Evolutionary conservation across 2,113 vertebrate genomes (phyloP).

Genomic region (Microcebus jonahi): DNA sequence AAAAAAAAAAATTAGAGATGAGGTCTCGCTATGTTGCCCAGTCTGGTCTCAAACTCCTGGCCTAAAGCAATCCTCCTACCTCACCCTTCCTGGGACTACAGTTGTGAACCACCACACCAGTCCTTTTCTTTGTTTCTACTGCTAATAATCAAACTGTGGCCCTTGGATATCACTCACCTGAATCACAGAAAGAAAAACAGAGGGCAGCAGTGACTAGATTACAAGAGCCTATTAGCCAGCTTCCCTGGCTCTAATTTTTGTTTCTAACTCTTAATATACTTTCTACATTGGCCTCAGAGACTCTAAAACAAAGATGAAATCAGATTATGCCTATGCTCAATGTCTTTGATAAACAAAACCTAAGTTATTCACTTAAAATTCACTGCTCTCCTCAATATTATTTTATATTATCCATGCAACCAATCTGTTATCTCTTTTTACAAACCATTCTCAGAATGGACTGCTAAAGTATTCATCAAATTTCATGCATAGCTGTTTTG

Average conservation of each 20-base stretch:
- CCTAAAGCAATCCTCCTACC: no score
- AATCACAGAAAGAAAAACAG: not conserved
- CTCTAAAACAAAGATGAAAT: slow-evolving; percentile 39
- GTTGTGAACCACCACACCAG: no score
- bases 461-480: not conserved
- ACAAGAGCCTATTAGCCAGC: not conserved
- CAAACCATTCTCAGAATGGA: not conserved
- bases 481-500: not conserved
- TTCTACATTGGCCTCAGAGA: not conserved
- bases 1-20: no score
- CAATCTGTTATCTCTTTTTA: not conserved
- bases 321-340: not conserved
- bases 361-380: not conserved
- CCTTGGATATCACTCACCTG: not conserved
- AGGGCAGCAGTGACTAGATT: not conserved
- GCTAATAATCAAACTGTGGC: not conserved
- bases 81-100: no score
- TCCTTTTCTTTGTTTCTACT: slow-evolving; percentile 7
- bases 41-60: no score
- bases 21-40: no score
- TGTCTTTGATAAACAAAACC: not conserved
- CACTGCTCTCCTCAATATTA: not conserved
- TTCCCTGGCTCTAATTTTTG: not conserved
- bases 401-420: slow-evolving; percentile 27
- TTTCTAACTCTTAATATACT: not conserved